Conservation (phyloP, 2,888 invertebrate genomes). For the Ecdyonurus torrentis region DNA sequence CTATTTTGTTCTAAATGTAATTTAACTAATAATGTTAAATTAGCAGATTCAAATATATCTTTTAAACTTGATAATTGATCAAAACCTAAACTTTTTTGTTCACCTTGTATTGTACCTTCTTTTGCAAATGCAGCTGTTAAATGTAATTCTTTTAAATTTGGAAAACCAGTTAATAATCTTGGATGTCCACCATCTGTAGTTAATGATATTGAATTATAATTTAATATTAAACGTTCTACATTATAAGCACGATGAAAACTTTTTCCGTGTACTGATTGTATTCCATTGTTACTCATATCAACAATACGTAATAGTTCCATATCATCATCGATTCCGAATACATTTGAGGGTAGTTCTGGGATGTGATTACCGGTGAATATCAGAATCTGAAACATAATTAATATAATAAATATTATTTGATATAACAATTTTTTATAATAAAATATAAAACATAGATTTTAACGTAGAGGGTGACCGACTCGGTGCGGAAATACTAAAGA, state of each 20-base stretch:
- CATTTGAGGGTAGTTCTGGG: conserved; percentile 44
- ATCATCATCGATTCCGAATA: conserved; percentile 40
- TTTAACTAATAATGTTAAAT: conserved; percentile 44
- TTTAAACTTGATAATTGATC: conserved; percentile 1
- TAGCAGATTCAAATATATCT: conserved; percentile 24
- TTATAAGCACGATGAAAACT: conserved; percentile 53
- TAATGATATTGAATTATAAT: conserved; percentile 47
- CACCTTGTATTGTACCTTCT: background rate
- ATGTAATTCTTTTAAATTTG: conserved; percentile 47
- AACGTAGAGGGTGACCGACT: background rate
- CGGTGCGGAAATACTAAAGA: too few relatives aligned
- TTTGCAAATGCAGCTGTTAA: conserved; percentile 52
- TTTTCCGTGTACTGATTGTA: conserved; percentile 52
- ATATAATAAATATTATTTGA: background rate
- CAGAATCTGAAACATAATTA: conserved; percentile 33
- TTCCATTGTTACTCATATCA: conserved; percentile 57
- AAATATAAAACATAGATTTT: background rate
- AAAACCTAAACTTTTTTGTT: background rate
- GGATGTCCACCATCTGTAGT: conserved; percentile 28
- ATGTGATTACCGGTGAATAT: conserved; percentile 56
- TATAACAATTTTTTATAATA: background rate
- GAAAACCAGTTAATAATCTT: conserved; percentile 27
- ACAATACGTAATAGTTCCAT: conserved; percentile 35
- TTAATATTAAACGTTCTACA: conserved; percentile 48
- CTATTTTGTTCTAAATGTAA: conserved; percentile 62